Base-by-base conservation (phyloP, 2,888 invertebrate genomes). In the Mayetiola destructor region DNA sequence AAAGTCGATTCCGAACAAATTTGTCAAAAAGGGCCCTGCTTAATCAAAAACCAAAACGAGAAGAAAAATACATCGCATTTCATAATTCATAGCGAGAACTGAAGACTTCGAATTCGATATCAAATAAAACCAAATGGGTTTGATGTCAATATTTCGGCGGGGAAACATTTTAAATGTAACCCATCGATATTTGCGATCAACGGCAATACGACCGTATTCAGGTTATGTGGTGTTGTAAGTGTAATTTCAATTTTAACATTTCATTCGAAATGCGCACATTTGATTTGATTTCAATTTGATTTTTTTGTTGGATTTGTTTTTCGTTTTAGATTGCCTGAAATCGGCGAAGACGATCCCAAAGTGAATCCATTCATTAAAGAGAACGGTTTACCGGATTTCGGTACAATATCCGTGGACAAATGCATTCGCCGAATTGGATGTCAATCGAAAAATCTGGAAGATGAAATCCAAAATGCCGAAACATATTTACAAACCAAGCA, bases 361-460 rank as follows among this genome's bases (percentile, higher is more conserved):
- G 82, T 84, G 64, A 87, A 87, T 69, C 80, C 83, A 3, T 71
- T 92, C 20, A 70, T 91, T 9, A 79, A 83, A 60, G 60, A 68
- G 2, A 80, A 83, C 58, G 84, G 84, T 0, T 73, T 86, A 42
- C 92, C 92, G 5, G 84, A 88, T 66, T 93, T 92, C 68, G 84
- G 80, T 64, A 79, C 81, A 60, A 75, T 93, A 20, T 82, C 85
- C 1, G 84, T 89, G 53, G 88, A 91, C 69, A 86, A 86, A 71
- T 91, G 90, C 68, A 77, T 88, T 59, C 85, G 85, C 2, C 85
- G 88, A 5, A 82, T 93, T 62, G 89, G 87, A 30, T 88, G 84
- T 68, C 84, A 89, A 65, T 80, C 88, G 1, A 73, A 88, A 32
- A 85, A 88, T 59, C 87, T 87, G 66, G 93, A 94, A 71, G 80